Evolutionary conservation across 2,888 invertebrate species (phyloP), one percentile per base, ranked within the genome.

Genomic region (Pimpla rufipes): DNA sequence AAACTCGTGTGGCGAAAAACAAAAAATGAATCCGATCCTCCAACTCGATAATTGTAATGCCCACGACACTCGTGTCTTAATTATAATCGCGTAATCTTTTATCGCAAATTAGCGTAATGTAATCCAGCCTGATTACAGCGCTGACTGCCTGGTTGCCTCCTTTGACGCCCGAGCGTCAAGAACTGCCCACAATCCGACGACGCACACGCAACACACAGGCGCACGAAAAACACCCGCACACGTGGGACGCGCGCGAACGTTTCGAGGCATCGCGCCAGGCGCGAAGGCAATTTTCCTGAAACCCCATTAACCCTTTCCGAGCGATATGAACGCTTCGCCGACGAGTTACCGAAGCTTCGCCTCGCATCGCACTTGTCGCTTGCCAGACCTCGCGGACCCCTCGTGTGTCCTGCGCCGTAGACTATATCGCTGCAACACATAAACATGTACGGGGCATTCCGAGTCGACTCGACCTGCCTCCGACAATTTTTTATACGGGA

Each of bases 241-340:
- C 29, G 73, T 23, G n/a, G n/a, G n/a, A n/a, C 59, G 55, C 73
- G 77, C 85, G 77, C 83, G 85, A 85, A 85, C 84, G 83, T 86
- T 86, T 82, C 68, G 78, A 86, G 73, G 84, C 79, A 85, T 87
- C 87, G 85, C 86, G n/a, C n/a, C 87, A 89, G 89, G 89, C 88
- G 90, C 88, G 88, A 89, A 88, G 82, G 90, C 89, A 91, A 91
- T 91, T 91, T 91, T 88, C 89, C 87, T 89, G 88, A 89, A 91
- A 90, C 89, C 89, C 90, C 90, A 91, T 91, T 91, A 90, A 91
- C 90, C 89, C 90, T 88, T 87, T n/a, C 85, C 84, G 83, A 89
- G 89, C n/a, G n/a, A n/a, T n/a, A 90, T 90, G 89, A 89, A 88
- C 90, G 89, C 88, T 68, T 55, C 79, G 75, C n/a, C n/a, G n/a